Base-by-base conservation (phyloP, 2,888 invertebrate species). In the Automeris io region DNA sequence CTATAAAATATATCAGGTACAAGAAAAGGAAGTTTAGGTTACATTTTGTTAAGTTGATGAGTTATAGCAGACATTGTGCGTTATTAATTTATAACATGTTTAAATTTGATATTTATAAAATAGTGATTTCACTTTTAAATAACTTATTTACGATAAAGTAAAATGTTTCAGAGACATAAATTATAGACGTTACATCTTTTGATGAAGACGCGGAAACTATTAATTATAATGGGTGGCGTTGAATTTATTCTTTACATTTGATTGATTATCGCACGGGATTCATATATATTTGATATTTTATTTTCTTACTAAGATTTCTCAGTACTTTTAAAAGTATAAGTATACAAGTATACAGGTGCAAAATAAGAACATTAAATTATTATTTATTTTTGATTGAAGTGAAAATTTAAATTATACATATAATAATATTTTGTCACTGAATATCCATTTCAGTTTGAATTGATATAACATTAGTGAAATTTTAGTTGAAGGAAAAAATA, bases 1-100 rank as follows among this genome's bases (percentile, higher is more conserved):
- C 61, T 16, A n/a, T 13, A 41, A 46, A 52, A 66, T 67, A 70
- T 62, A 63, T 68, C 63, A 57, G 48, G 57, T 54, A 61, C 57
- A 59, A 62, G 61, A 52, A 46, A 29, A 8, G 48, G 45, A 61
- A 51, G 51, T 57, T 49, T 46, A 46, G 43, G 51, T 54, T 55
- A 32, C 40, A 42, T 46, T 41, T 37, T 24, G 24, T 29, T 18
- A 35, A 40, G 31, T 45, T 36, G 46, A 50, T 57, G 60, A 60
- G 41, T 56, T 55, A 58, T 55, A 42, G 42, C 35, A 41, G 31
- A 41, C 41, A 44, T 42, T 40, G 48, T 45, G 39, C 46, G 33
- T 49, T 47, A 50, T 54, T 53, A 56, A 51, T 54, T 53, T 45
- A 37, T 23, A 24, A 18, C 11, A 24, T 32, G 29, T 29, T 21